Conservation (phyloP, 2,888 invertebrate species). For the Anarsia innoxiella region DNA sequence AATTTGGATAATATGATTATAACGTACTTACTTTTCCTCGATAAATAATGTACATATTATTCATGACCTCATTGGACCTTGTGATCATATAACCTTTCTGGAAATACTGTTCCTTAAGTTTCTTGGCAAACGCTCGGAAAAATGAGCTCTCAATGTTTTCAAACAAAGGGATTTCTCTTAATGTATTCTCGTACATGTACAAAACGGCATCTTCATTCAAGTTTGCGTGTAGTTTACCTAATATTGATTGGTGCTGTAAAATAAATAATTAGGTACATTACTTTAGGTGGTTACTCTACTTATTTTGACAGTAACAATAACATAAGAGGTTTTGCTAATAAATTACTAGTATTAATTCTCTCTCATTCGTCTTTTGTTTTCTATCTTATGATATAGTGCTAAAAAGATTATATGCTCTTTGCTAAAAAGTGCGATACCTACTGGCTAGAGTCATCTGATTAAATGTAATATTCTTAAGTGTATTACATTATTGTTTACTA, state of each 20-base stretch:
- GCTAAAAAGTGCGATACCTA: too few species aligned
- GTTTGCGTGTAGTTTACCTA: conserved; percentile 68
- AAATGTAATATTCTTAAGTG: too few species aligned
- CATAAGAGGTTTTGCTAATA: too few species aligned
- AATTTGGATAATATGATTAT: too few species aligned
- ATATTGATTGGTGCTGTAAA: conserved; percentile 58
- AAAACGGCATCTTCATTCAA: conserved; percentile 71
- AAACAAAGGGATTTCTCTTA: conserved; percentile 70
- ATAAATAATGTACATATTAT: conserved; percentile 62
- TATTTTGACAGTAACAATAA: too few species aligned
- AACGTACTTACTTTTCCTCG: conserved; percentile 53
- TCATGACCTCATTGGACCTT: conserved; percentile 58
- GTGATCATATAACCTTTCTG: conserved; percentile 66
- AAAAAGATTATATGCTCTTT: too few species aligned
- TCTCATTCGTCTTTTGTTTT: too few species aligned
- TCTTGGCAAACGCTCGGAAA: conserved; percentile 70
- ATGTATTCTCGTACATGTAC: conserved; percentile 69
- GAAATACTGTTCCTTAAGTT: conserved; percentile 56
- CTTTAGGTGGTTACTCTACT: too few species aligned
- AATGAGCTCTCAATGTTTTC: conserved; percentile 69
- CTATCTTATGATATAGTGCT: too few species aligned
- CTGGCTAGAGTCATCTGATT: too few species aligned
- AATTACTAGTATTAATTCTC: too few species aligned
- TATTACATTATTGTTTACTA: conserved; percentile 25
- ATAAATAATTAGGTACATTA: too few species aligned